Percentiles rank a stretch among this genome's conserved stretches.
Conservation (phyloP, 1,140 invertebrate species). For the Brachionus manjavacas region DNA sequence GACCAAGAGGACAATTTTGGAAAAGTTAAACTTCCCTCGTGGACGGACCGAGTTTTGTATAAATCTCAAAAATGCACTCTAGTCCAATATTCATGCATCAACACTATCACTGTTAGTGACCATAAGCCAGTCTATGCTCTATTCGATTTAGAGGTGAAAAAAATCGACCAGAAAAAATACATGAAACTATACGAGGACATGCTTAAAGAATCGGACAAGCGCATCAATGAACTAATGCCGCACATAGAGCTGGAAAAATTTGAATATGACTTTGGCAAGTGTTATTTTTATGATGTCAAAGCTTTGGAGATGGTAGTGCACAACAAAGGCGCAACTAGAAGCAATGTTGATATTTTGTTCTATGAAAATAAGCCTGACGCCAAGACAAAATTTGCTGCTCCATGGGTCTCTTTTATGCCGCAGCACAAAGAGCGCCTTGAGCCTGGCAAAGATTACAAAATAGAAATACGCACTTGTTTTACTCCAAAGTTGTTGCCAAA, state of each 20-base stretch:
- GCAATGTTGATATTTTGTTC: constrained; percentile 35
- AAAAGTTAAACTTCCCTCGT: constrained; percentile 29
- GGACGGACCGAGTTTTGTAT: constrained; percentile 38
- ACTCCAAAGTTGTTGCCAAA: neutral
- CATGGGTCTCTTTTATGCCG: neutral
- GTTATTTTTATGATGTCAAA: constrained; percentile 36
- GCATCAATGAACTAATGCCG: constrained; percentile 29
- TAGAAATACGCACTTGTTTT: constrained; percentile 11
- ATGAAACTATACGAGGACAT: neutral
- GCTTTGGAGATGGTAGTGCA: neutral
- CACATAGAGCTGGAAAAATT: constrained; percentile 20
- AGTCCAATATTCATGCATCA: constrained; percentile 18
- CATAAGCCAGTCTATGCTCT: constrained; percentile 41
- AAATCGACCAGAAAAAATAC: constrained; percentile 36
- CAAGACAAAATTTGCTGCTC: neutral
- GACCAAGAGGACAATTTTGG: constrained; percentile 79
- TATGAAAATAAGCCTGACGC: neutral
- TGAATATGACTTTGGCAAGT: constrained; percentile 27
- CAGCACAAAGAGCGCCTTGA: constrained; percentile 38
- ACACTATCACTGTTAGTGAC: constrained; percentile 24
- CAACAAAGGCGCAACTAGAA: neutral
- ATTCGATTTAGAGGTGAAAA: constrained; percentile 21
- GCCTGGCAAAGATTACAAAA: neutral
- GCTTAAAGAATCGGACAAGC: constrained; percentile 2
- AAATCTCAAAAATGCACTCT: neutral